Evolutionary conservation across 2,113 vertebrate genomes (phyloP).

Genomic region (Callipepla californica): DNA sequence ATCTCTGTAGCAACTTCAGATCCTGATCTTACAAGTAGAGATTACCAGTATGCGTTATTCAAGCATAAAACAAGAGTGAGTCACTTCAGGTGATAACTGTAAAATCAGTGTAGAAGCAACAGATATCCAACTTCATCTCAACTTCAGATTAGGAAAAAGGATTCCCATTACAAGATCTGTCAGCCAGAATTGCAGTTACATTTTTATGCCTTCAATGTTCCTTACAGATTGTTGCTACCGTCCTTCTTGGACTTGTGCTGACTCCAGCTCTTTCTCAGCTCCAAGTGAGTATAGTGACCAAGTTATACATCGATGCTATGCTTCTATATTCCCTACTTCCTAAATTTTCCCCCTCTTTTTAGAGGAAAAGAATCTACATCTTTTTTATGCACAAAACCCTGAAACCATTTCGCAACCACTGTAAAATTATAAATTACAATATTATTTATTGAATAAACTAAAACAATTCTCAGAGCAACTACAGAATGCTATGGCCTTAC

Average conservation of each 20-base stretch:
- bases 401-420: background rate
- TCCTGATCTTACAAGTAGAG: background rate
- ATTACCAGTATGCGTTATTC: background rate
- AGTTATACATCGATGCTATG: too few relatives aligned
- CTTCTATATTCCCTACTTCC: background rate
- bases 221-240: constrained; percentile 50
- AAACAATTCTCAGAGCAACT: background rate
- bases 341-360: background rate
- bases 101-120: background rate
- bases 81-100: background rate
- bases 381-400: background rate
- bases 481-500: background rate
- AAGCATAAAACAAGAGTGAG: background rate
- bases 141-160: background rate
- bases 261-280: background rate
- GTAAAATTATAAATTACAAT: background rate
- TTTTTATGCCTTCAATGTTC: background rate
- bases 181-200: background rate
- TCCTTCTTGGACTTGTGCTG: constrained; percentile 56
- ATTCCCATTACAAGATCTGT: background rate
- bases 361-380: background rate
- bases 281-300: constrained; percentile 18
- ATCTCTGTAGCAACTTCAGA: background rate
- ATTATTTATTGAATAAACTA: background rate
- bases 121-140: background rate